These are phyloP conservation scores for Chromobotia macracanthus DNA, from an alignment of 2,797 vertebrate species.

Conservation along the genomic window DNA sequence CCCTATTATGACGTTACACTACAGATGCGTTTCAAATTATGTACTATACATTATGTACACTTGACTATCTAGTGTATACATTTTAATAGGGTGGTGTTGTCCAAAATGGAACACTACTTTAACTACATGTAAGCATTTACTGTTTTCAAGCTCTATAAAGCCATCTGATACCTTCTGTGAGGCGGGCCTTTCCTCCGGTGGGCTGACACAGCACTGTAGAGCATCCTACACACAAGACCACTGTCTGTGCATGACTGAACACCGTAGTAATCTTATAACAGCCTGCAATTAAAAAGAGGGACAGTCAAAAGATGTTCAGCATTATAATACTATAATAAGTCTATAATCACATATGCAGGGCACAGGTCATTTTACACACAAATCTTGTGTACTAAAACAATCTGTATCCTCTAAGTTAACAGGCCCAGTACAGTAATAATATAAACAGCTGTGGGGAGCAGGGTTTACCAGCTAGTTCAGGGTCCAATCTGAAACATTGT, in stretches of 20 bases:
- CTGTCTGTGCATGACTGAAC: conserved; percentile 97
- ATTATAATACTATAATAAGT: too few relatives aligned
- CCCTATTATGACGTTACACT: neutral
- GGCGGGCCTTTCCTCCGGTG: conserved; percentile 96
- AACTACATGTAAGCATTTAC: too few relatives aligned
- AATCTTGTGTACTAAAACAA: too few relatives aligned
- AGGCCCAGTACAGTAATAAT: too few relatives aligned
- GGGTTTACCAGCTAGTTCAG: too few relatives aligned
- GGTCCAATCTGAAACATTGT: too few relatives aligned
- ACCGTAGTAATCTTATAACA: conserved; percentile 99
- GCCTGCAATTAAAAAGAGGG: conserved; percentile 71
- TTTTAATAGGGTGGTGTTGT: too few relatives aligned
- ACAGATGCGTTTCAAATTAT: neutral
- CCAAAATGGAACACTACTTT: too few relatives aligned
- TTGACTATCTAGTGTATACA: too few relatives aligned
- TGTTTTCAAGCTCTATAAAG: too few relatives aligned
- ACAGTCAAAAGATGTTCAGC: neutral
- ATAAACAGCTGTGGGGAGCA: too few relatives aligned
- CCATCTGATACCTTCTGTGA: conserved; percentile 86
- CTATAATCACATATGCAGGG: neutral
- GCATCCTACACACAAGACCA: conserved; percentile 93
- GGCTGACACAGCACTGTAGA: conserved; percentile 97
- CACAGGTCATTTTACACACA: neutral
- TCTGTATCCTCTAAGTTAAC: too few relatives aligned
- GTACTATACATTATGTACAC: neutral